Evolutionary conservation across 2,797 vertebrate genomes (phyloP).

Genomic region (Rhabdomys pumilio): DNA sequence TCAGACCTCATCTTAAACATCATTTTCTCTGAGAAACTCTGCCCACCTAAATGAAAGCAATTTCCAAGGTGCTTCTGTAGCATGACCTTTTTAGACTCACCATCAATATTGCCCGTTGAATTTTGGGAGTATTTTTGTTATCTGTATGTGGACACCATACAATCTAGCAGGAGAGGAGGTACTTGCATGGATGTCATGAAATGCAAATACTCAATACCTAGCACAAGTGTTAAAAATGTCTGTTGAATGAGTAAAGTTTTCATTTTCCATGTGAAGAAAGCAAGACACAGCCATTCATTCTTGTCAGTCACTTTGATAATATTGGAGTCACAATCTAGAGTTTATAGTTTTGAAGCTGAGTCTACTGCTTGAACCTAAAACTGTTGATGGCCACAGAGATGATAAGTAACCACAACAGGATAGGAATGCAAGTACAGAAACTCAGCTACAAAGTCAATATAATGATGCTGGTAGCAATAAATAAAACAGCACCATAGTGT

Average conservation of each 20-base stretch:
- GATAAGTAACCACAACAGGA: not conserved
- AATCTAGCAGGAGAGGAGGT: not conserved
- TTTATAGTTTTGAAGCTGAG: not conserved
- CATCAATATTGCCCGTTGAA: not conserved
- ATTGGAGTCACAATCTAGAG: not conserved
- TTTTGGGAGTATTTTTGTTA: conserved; percentile 10
- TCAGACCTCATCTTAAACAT: not conserved
- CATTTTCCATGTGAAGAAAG: conserved; percentile 14
- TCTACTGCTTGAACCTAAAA: not conserved
- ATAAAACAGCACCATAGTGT: not conserved
- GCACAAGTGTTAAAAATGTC: not conserved
- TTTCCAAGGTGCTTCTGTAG: not conserved
- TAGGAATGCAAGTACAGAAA: not conserved
- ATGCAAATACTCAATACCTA: not conserved
- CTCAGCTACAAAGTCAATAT: not conserved
- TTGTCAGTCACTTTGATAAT: not conserved
- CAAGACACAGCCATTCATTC: not conserved
- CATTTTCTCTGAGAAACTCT: not conserved
- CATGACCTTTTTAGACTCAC: not conserved
- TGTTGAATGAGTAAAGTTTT: conserved; percentile 23
- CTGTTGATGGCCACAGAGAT: not conserved
- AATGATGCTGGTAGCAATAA: not conserved
- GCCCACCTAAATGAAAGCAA: not conserved
- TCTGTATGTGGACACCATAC: not conserved
- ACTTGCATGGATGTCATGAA: not conserved